Base-by-base conservation (phyloP, 2,797 vertebrate genomes). In the Margarornis squamiger region DNA sequence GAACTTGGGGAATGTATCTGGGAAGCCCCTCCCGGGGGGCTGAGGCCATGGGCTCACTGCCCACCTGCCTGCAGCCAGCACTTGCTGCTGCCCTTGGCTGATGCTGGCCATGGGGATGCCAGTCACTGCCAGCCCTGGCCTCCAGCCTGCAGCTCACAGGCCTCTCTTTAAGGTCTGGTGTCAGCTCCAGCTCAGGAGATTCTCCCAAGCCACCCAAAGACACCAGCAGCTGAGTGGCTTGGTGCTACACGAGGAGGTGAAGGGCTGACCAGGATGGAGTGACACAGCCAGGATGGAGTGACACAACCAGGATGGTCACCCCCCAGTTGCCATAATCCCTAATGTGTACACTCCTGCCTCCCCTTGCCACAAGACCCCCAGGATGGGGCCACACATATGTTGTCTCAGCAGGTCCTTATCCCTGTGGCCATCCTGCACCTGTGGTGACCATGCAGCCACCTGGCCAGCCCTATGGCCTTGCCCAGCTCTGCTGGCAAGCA, bases 321-420 rank as follows among this genome's bases (percentile, higher is more conserved):
- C 14, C 74, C 52, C 13, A 66, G 38, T 14, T 6, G 3, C 58
- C 1, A 0, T 52, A 54, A 48, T 65, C 52, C 17, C 23, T 38
- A 9, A 30, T 1, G 2, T 2, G 0, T 38, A 59, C 12, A 14
- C 6, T 14, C 17, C 27, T 9, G 6, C 70, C 32, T 43, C 2
- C 1, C 29, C 18, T 6, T 32, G 41, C 63, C 34, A 19, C 0
- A 0, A 67, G 49, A 11, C 1, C 26, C 27, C 48, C 36, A 34
- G 59, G 39, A 54, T 29, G 7, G 38, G 27, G 58, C 65, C 52
- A 13, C 52, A 34, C 34, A 19, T 3, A 11, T 1, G 2, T 65
- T 78, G 36, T 79, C 32, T 43, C 24, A 26, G 26, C 30, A 84
- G 52, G 48, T 73, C 38, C 81, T n/a, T 10, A 3, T 62, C 48